Evolutionary conservation across 2,888 invertebrate genomes (phyloP), one percentile per base, ranked within the genome.

Genomic region (Hemaris fuciformis): DNA sequence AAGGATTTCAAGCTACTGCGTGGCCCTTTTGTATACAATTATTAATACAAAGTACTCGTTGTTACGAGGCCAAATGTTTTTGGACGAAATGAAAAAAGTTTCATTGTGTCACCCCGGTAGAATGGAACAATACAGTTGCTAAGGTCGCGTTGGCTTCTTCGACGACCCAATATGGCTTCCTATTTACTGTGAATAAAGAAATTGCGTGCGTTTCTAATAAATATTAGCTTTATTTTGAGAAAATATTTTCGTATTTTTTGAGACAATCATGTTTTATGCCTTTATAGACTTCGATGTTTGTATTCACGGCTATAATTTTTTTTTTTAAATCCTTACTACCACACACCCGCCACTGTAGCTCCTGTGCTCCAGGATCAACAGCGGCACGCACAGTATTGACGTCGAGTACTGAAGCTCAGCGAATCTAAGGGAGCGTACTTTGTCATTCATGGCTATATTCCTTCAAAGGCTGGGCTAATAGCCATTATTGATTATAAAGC

Each of bases 21-120:
- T n/a, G n/a, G n/a, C n/a, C n/a, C n/a, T n/a, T n/a, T n/a, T n/a
- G 53, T 31, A 3, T 53, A 53, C 53, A 53, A 53, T 53, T 53
- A 31, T 31, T 10, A 53, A 31, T 67, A 65, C 63, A 53, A 15
- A 31, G 27, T 27, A 31, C n/a, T n/a, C n/a, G n/a, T n/a, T n/a
- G n/a, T n/a, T n/a, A 31, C 53, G 31, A 31, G 65, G 65, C 64
- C 66, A 67, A 59, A 68, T 72, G 70, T 72, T 72, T 72, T 74
- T 66, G 65, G 72, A 63, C 72, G 69, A 84, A 82, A 86, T 86
- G 82, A 85, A 85, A 86, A 85, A 86, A 86, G 83, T 86, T 85
- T 74, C 70, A 70, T 74, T 78, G 74, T 74, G 70, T 69, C 68
- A 73, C 73, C 68, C 66, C 13, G 69, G 75, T 79, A 80, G 77